Evolutionary conservation across 1,140 invertebrate species (phyloP).

Genomic region (Drosophila punjabiensis): DNA sequence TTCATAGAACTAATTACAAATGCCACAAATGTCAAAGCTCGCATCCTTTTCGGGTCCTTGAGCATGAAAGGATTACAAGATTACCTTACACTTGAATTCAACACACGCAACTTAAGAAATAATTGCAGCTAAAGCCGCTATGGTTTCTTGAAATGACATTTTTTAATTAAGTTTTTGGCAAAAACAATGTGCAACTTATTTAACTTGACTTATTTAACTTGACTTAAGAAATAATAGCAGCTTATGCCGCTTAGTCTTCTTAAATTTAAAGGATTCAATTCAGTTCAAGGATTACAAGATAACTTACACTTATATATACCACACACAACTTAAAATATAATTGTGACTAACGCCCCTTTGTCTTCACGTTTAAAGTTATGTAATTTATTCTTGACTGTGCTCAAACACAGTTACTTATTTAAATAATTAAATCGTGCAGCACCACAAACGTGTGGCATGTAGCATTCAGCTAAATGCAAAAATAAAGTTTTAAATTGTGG

Average conservation of each 20-base stretch:
- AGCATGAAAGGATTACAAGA: too few relatives aligned
- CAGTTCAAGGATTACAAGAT: too few relatives aligned
- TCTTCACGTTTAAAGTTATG: too few relatives aligned
- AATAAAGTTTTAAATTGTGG: too few relatives aligned
- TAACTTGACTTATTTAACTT: too few relatives aligned
- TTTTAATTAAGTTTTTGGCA: not conserved
- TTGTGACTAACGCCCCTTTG: too few relatives aligned
- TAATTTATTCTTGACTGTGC: too few relatives aligned
- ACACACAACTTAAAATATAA: too few relatives aligned
- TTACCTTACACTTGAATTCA: not conserved
- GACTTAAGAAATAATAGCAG: too few relatives aligned
- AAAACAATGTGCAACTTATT: not conserved
- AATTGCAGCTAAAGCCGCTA: not conserved
- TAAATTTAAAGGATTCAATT: too few relatives aligned
- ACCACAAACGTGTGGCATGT: not conserved
- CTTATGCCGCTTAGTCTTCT: too few relatives aligned
- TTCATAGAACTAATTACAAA: not conserved
- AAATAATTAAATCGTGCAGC: not conserved
- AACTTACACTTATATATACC: too few relatives aligned
- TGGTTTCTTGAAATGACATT: not conserved
- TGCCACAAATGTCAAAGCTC: not conserved
- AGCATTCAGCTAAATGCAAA: not conserved
- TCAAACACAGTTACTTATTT: not conserved
- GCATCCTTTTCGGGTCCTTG: not conserved
- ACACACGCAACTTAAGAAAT: not conserved